A percentile compares a stretch with the other conserved stretches of the same genome.
These are phyloP conservation scores for Xiphophorus couchianus DNA, from an alignment of 2,113 vertebrate species.

Conservation along the genomic window DNA sequence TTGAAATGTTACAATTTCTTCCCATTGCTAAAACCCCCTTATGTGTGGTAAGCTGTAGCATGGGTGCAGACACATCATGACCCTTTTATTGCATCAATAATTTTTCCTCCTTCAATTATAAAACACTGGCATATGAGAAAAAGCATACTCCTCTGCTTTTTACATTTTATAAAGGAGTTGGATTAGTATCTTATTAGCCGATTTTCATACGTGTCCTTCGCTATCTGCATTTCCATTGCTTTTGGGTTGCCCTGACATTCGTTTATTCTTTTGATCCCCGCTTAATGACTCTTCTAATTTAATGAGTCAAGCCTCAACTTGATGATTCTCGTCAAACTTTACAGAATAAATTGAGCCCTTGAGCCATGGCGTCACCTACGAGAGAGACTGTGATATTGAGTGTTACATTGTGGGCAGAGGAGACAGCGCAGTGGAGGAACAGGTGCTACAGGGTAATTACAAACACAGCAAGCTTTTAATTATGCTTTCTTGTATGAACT, in stretches of 20 bases:
- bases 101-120: not conserved
- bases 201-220: slow-evolving; percentile 55
- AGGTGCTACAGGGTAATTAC: slow-evolving; percentile 76
- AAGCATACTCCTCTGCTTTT: not conserved
- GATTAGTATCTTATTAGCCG: slow-evolving; percentile 37
- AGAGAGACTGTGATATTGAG: slow-evolving; percentile 41
- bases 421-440: slow-evolving; percentile 48
- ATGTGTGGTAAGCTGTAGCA: too few species aligned
- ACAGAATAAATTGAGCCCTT: slow-evolving; percentile 60
- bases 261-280: slow-evolving; percentile 47
- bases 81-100: too few species aligned
- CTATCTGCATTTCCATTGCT: slow-evolving; percentile 45
- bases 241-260: slow-evolving; percentile 30
- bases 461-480: slow-evolving; percentile 80
- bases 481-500: slow-evolving; percentile 71
- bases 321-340: slow-evolving; percentile 60
- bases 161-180: not conserved
- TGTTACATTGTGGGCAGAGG: slow-evolving; percentile 48
- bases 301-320: slow-evolving; percentile 61
- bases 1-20: too few species aligned
- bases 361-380: slow-evolving; percentile 44
- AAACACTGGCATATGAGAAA: slow-evolving; percentile 1
- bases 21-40: too few species aligned
- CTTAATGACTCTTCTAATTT: slow-evolving; percentile 56
- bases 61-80: too few species aligned